Evolutionary conservation across 2,888 invertebrate genomes (phyloP), one percentile per base, ranked within the genome.

Genomic region (Melikaiella ostensackeni): DNA sequence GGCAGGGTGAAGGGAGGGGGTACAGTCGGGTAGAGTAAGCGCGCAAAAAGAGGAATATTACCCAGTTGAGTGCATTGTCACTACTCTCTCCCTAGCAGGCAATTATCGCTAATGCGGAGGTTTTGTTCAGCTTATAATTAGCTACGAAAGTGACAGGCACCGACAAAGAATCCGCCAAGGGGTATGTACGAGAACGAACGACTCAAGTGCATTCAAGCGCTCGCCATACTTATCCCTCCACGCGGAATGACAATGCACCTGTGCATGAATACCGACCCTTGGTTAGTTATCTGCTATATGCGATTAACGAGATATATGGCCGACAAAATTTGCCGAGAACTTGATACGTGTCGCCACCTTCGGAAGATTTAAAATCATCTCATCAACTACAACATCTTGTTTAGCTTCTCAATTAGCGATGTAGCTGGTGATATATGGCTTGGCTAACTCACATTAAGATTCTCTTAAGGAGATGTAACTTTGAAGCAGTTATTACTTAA

Each of bases 91-190:
- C 76, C 82, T 80, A 63, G 76, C 76, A 77, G 84, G 83, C 84
- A 86, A 84, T 86, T 84, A 85, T 85, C 86, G 86, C 86, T 87
- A 86, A 87, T 86, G 84, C 83, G 84, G 80, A 83, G 85, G 85
- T 88, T 86, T 86, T 86, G 85, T 86, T 85, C 84, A 82, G 84
- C 82, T 86, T 87, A 86, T 87, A 87, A 88, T 87, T 88, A 87
- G 85, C 83, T 84, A 82, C 80, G 84, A 83, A 85, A 85, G 85
- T 86, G 86, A 84, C 86, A 85, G 82, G 81, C 79, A 79, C 87
- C 86, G 86, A 87, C 86, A 86, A 86, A 87, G 87, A 82, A 82
- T 83, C 77, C 78, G 78, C 77, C 73, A 61, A 62, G 42, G 78
- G 76, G 79, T 66, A 76, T 66, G 75, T 74, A 61, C 59, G 76